Percentiles rank a stretch among this genome's conserved stretches.
Evolutionary conservation across 2,888 invertebrate genomes (phyloP).

Genomic region (Parnassius orleans): DNA sequence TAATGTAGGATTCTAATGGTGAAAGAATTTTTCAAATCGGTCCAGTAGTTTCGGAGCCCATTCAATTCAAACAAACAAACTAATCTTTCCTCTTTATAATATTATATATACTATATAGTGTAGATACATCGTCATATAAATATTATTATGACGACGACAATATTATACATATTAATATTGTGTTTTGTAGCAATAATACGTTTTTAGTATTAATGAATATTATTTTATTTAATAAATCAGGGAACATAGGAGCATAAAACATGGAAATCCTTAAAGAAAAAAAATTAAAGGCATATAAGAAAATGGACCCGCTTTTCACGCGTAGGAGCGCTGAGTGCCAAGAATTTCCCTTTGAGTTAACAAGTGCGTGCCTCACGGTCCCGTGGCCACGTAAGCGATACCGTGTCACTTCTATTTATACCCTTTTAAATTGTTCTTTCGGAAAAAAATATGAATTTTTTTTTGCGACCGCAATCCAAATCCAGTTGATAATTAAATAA

Average conservation of each 20-base stretch:
- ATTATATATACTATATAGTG: too few relatives aligned
- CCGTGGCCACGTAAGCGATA: constrained; percentile 21
- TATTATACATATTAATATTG: too few relatives aligned
- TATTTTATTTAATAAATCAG: constrained; percentile 3
- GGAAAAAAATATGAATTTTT: constrained; percentile 1
- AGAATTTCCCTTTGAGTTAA: constrained; percentile 24
- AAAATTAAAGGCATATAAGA: constrained; percentile 9
- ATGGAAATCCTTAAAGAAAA: constrained; percentile 6
- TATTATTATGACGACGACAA: too few relatives aligned
- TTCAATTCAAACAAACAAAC: too few relatives aligned
- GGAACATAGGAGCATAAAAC: constrained; percentile 4
- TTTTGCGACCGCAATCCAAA: background rate
- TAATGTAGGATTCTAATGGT: too few relatives aligned
- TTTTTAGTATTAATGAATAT: background rate
- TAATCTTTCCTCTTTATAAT: too few relatives aligned
- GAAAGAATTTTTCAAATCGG: too few relatives aligned
- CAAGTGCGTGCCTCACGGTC: constrained; percentile 24
- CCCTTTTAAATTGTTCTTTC: constrained; percentile 11
- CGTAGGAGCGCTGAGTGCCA: constrained; percentile 8
- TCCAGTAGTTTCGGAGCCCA: too few relatives aligned
- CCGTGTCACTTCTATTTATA: constrained; percentile 19
- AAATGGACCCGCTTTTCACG: constrained; percentile 17
- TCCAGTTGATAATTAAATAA: too few relatives aligned
- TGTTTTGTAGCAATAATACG: background rate
- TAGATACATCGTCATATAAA: too few relatives aligned